Evolutionary conservation across 2,113 vertebrate genomes (phyloP).

Genomic region (Irena cyanogastra): DNA sequence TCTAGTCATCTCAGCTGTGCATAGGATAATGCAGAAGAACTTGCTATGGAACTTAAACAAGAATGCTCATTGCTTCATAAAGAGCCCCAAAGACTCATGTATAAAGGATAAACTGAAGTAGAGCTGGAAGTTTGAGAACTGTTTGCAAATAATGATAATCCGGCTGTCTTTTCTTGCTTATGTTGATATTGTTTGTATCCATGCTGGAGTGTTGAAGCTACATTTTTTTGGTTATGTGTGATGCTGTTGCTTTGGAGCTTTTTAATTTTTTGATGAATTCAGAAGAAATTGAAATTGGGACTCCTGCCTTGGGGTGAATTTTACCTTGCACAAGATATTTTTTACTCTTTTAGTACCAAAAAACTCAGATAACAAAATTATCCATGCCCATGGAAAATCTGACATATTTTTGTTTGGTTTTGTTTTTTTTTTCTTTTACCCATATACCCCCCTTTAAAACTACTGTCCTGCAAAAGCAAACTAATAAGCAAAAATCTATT

Average conservation of each 20-base stretch:
- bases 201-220: background rate
- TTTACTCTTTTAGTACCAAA: background rate
- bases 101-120: background rate
- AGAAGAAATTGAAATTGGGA: background rate
- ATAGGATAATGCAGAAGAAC: background rate
- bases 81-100: background rate
- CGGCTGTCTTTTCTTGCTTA: background rate
- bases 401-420: too few relatives aligned
- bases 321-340: background rate
- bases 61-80: background rate
- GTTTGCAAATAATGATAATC: background rate
- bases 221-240: fast-evolving
- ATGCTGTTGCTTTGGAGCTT: background rate
- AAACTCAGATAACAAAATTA: fast-evolving
- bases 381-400: fast-evolving
- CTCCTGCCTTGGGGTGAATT: background rate
- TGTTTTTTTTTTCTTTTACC: too few relatives aligned
- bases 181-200: background rate
- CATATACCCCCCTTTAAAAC: background rate
- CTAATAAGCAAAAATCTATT: background rate
- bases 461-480: background rate
- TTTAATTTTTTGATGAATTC: background rate
- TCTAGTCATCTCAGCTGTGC: background rate
- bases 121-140: background rate
- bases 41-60: background rate